Conservation (phyloP, 2,888 invertebrate genomes). For the Archips xylosteana region DNA sequence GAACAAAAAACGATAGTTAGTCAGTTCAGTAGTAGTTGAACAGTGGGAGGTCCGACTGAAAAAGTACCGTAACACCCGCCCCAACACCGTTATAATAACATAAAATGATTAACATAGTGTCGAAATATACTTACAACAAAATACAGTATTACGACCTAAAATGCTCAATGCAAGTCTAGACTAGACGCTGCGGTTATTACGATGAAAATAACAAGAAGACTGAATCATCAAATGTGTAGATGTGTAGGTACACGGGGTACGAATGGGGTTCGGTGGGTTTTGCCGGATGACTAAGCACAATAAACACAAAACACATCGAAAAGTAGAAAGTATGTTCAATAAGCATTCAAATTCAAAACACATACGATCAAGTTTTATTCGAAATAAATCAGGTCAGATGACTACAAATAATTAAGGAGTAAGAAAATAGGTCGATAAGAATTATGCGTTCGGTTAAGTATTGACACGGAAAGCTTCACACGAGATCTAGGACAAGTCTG, state of each 20-base stretch:
- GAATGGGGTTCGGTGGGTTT: neutral
- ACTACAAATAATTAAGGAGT: neutral
- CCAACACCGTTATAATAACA: conserved; percentile 30
- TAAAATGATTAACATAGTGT: conserved; percentile 23
- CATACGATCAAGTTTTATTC: neutral
- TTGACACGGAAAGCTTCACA: conserved; percentile 3
- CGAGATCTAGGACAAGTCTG: conserved; percentile 1
- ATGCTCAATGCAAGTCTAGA: conserved; percentile 6
- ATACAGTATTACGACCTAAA: conserved; percentile 5
- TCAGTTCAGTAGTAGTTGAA: neutral
- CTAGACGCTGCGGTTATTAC: neutral
- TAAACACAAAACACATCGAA: neutral
- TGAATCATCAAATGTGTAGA: neutral
- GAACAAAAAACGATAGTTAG: conserved; percentile 23
- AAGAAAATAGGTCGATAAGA: neutral
- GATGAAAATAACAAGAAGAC: neutral
- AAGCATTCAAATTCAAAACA: neutral
- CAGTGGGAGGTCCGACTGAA: conserved; percentile 23
- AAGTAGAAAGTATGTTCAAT: neutral
- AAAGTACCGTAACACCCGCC: conserved; percentile 23
- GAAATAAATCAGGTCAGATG: neutral
- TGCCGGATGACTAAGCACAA: neutral
- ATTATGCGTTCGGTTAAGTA: neutral
- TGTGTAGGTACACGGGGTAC: neutral
- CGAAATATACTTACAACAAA: conserved; percentile 5